Percentiles rank a stretch among this genome's conserved stretches.
Conservation (phyloP, 2,797 vertebrate species). For the Paguma larvata region DNA sequence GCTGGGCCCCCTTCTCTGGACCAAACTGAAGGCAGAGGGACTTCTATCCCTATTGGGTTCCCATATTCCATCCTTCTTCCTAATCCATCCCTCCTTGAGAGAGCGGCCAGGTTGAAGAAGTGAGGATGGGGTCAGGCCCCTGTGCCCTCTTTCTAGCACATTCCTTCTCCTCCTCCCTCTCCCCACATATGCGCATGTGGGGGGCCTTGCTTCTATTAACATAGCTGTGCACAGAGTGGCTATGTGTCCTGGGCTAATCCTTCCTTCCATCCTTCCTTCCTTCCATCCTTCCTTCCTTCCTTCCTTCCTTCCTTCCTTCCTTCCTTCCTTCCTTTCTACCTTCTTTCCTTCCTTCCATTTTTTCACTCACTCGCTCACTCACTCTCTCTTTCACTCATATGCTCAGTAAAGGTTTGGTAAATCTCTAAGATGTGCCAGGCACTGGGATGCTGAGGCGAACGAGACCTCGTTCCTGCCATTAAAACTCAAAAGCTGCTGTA, state of each 20-base stretch:
- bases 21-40: neutral
- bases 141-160: no score
- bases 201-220: neutral
- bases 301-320: neutral
- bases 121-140: neutral
- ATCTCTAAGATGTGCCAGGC: neutral
- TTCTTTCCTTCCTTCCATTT: no score
- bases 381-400: neutral
- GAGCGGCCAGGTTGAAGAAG: neutral
- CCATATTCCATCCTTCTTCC: neutral
- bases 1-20: neutral
- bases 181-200: fast-evolving
- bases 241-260: neutral
- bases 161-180: no score
- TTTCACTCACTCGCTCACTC: neutral
- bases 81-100: neutral
- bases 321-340: neutral
- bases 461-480: neutral
- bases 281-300: neutral
- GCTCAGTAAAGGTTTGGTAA: neutral
- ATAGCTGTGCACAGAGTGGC: neutral
- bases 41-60: neutral
- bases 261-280: neutral
- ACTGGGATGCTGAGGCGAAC: neutral
- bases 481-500: neutral